Conservation (phyloP, 2,797 vertebrate genomes). For the Pipistrellus nathusii region DNA sequence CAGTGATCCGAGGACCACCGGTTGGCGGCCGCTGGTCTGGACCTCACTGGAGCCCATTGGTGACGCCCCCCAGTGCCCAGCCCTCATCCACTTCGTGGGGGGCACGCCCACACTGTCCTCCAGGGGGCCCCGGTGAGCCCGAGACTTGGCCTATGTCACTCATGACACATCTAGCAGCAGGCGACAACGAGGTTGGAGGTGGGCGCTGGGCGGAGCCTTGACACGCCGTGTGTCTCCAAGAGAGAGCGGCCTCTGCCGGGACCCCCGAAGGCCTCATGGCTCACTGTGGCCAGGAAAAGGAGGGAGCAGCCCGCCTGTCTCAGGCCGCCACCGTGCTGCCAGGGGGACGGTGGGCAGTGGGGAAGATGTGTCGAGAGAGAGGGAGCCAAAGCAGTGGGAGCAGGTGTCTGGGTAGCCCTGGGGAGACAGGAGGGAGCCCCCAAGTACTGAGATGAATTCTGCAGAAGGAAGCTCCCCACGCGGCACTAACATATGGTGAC, state of each 20-base stretch:
- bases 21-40: too few species aligned
- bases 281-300: neutral
- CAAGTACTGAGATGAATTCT: constrained; percentile 5
- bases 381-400: neutral
- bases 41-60: neutral
- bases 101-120: neutral
- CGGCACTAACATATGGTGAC: neutral
- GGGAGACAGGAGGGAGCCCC: constrained; percentile 36
- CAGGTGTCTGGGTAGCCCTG: neutral
- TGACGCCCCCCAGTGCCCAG: neutral
- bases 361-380: neutral
- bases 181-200: rapidly evolving
- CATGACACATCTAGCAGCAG: neutral
- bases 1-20: too few species aligned
- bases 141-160: neutral
- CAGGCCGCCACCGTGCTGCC: neutral
- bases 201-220: neutral
- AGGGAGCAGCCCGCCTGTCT: too few species aligned
- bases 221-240: neutral
- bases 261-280: neutral
- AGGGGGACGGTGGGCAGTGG: neutral
- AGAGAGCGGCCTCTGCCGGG: neutral
- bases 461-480: neutral
- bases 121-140: neutral
- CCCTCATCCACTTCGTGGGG: too few species aligned